Conservation (phyloP, 2,113 vertebrate species). For the Noturus placidus region DNA sequence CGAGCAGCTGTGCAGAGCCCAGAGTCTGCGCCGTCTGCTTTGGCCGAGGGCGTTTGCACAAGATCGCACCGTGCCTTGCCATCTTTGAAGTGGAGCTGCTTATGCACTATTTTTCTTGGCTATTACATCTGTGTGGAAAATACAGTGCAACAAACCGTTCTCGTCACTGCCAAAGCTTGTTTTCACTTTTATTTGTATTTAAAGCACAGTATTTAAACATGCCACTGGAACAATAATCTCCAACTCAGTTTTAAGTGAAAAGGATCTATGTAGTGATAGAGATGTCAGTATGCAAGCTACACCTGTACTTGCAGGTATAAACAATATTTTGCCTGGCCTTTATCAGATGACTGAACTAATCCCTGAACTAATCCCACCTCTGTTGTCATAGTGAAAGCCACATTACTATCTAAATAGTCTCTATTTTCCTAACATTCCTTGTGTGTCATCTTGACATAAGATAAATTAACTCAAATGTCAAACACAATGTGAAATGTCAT, state of each 20-base stretch:
- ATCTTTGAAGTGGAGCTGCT: conserved; percentile 80
- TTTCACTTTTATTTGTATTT: conserved; percentile 62
- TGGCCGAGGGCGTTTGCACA: conserved; percentile 75
- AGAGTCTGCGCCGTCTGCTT: conserved; percentile 64
- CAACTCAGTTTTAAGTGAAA: conserved; percentile 45
- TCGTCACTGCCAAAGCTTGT: conserved; percentile 63
- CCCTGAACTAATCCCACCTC: conserved; percentile 53
- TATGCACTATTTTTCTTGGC: conserved; percentile 87
- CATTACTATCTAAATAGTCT: conserved; percentile 60
- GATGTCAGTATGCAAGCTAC: conserved; percentile 52
- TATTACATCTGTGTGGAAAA: conserved; percentile 72
- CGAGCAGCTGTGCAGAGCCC: conserved; percentile 38
- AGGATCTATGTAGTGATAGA: conserved; percentile 46
- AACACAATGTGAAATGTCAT: conserved; percentile 3
- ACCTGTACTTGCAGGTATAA: conserved; percentile 54
- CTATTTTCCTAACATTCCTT: conserved; percentile 43
- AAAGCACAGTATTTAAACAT: conserved; percentile 73
- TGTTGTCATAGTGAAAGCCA: conserved; percentile 64
- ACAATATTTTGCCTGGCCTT: conserved; percentile 59
- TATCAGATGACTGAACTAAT: conserved; percentile 67
- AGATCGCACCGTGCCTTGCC: conserved; percentile 68
- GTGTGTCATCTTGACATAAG: conserved; percentile 10
- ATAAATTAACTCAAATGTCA: not conserved
- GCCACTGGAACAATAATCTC: conserved; percentile 68
- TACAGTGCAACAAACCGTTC: conserved; percentile 76